Evolutionary conservation across 2,113 vertebrate genomes (phyloP).

Genomic region (Microtus pennsylvanicus): DNA sequence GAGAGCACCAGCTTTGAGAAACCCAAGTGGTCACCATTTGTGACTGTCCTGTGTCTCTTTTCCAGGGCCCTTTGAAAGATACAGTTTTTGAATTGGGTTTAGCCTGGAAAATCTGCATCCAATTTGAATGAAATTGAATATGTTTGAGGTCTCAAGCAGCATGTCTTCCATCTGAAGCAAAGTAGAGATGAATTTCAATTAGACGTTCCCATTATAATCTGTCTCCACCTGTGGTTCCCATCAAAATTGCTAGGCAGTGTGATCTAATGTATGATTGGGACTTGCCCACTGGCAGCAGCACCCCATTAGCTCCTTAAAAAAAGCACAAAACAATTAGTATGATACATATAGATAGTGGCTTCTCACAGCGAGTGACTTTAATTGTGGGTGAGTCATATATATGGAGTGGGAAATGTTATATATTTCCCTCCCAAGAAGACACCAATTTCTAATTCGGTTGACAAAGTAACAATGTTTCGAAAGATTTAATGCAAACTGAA

Average conservation of each 20-base stretch:
- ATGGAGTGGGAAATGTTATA: constrained; percentile 77
- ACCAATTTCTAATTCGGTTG: constrained; percentile 80
- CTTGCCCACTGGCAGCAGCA: constrained; percentile 84
- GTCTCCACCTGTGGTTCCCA: constrained; percentile 88
- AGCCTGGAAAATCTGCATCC: constrained; percentile 86
- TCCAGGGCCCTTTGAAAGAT: constrained; percentile 70
- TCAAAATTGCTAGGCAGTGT: constrained; percentile 84
- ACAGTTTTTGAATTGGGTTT: constrained; percentile 78
- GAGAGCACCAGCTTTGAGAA: constrained; percentile 52
- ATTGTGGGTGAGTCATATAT: constrained; percentile 83
- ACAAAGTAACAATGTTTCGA: constrained; percentile 80
- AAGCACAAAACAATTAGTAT: constrained; percentile 83
- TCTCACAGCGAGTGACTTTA: constrained; percentile 79
- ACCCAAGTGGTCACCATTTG: constrained; percentile 64
- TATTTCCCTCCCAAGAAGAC: constrained; percentile 76
- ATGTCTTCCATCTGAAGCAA: constrained; percentile 86
- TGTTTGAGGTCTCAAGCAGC: constrained; percentile 87
- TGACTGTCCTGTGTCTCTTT: constrained; percentile 47
- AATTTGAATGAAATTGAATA: constrained; percentile 87
- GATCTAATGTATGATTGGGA: constrained; percentile 80
- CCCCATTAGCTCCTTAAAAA: constrained; percentile 82
- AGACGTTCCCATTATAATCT: constrained; percentile 86
- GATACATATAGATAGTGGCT: constrained; percentile 69
- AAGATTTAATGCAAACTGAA: constrained; percentile 71
- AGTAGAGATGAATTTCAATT: constrained; percentile 89